Conservation (phyloP, 1,140 invertebrate species). For the Tribolium castaneum region DNA sequence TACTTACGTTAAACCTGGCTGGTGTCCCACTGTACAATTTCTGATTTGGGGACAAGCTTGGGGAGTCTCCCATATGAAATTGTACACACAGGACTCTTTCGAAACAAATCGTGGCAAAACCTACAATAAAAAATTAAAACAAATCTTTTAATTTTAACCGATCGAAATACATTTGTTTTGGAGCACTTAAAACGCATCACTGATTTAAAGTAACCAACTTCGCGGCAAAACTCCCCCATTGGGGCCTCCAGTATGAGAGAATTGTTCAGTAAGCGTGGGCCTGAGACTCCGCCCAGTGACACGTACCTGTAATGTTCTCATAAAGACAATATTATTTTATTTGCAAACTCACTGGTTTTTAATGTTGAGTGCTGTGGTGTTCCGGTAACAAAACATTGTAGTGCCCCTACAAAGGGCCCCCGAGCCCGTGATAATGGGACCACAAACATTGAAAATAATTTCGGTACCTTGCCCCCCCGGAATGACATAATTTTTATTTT, state of each 20-base stretch:
- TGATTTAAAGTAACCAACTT: neutral
- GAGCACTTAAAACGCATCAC: conserved; percentile 5
- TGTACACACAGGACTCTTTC: neutral
- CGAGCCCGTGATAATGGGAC: neutral
- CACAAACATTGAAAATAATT: conserved; percentile 13
- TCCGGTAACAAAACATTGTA: neutral
- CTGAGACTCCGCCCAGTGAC: neutral
- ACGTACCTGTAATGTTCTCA: neutral
- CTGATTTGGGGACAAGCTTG: neutral
- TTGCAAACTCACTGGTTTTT: neutral
- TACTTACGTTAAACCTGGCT: conserved; percentile 10
- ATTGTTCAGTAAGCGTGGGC: neutral
- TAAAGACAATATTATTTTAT: neutral
- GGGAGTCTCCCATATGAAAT: conserved; percentile 3
- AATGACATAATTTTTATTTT: conserved; percentile 29
- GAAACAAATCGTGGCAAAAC: neutral
- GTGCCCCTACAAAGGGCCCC: conserved; percentile 5
- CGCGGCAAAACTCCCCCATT: neutral
- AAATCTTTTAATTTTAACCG: neutral
- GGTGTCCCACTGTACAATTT: neutral
- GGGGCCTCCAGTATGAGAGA: neutral
- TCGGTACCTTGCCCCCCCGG: neutral
- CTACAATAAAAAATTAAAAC: neutral
- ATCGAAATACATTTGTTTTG: neutral
- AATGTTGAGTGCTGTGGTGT: neutral